These are phyloP conservation scores for Psittacula cyanocephala DNA, from an alignment of 2,113 vertebrate species.

Conservation along the genomic window DNA sequence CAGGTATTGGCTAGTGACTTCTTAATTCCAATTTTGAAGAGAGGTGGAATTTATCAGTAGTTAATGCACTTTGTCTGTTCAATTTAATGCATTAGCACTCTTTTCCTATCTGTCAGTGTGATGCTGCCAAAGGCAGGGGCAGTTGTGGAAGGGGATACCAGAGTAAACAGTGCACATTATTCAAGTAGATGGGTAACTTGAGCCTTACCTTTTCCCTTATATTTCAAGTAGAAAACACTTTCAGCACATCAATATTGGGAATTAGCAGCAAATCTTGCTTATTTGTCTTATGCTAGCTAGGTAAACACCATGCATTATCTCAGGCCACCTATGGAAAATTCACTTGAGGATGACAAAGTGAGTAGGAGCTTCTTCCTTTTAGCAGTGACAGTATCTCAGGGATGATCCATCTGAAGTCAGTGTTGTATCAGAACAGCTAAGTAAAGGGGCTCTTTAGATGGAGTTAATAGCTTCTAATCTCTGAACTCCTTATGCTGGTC, in stretches of 20 bases:
- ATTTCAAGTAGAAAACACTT: background rate
- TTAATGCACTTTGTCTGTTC: background rate
- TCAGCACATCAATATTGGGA: background rate
- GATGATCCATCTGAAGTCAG: background rate
- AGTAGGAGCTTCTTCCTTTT: background rate
- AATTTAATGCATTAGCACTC: background rate
- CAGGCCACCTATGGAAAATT: background rate
- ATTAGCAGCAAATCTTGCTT: background rate
- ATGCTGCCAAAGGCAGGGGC: background rate
- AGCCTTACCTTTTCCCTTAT: background rate
- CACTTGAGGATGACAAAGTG: background rate
- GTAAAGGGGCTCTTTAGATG: background rate
- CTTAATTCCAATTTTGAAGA: background rate
- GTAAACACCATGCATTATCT: background rate
- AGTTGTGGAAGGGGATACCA: background rate
- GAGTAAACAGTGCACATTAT: background rate
- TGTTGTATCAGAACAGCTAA: background rate
- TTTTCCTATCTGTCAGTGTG: background rate
- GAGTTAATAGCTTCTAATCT: background rate
- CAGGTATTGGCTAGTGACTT: background rate
- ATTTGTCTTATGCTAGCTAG: background rate
- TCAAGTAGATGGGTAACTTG: background rate
- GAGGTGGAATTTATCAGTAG: background rate
- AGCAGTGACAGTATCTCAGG: background rate
- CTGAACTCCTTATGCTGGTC: background rate